Conservation (phyloP, 2,797 vertebrate species). For the Benthosema pterotum region DNA sequence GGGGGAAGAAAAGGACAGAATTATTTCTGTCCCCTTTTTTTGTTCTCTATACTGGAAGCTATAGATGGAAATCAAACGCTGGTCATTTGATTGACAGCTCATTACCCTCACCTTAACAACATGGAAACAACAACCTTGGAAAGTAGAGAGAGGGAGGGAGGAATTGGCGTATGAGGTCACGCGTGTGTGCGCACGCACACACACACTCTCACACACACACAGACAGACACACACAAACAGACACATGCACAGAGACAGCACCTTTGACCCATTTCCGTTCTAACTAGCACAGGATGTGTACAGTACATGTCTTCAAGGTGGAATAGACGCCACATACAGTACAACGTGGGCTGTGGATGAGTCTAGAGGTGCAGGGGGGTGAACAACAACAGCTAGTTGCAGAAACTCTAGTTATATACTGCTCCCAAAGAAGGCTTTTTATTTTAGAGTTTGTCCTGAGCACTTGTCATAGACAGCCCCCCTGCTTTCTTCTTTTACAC, state of each 20-base stretch:
- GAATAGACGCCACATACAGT: no score
- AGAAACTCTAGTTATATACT: no score
- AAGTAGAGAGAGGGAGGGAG: conserved; percentile 19
- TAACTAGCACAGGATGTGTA: no score
- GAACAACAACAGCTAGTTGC: no score
- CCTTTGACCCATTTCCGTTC: no score
- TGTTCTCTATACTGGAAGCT: conserved; percentile 37
- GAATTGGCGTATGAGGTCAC: conserved; percentile 5
- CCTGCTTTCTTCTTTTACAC: no score
- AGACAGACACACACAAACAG: neutral
- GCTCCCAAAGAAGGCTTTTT: no score
- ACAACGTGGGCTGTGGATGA: no score
- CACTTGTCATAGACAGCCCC: no score
- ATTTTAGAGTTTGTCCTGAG: no score
- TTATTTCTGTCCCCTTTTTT: conserved; percentile 49
- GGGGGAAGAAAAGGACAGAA: conserved; percentile 24
- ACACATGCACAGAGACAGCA: neutral
- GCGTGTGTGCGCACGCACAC: conserved; percentile 7
- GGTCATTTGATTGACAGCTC: conserved; percentile 66
- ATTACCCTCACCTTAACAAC: conserved; percentile 63
- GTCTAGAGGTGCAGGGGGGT: no score
- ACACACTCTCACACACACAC: neutral
- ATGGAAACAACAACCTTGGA: conserved; percentile 64
- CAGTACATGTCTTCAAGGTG: no score
- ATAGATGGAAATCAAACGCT: conserved; percentile 50